Percentiles rank a stretch among this genome's conserved stretches.
Evolutionary conservation across 92 coral and sea anemone genomes (phyloP).

Genomic region (Heliopora coerulea): DNA sequence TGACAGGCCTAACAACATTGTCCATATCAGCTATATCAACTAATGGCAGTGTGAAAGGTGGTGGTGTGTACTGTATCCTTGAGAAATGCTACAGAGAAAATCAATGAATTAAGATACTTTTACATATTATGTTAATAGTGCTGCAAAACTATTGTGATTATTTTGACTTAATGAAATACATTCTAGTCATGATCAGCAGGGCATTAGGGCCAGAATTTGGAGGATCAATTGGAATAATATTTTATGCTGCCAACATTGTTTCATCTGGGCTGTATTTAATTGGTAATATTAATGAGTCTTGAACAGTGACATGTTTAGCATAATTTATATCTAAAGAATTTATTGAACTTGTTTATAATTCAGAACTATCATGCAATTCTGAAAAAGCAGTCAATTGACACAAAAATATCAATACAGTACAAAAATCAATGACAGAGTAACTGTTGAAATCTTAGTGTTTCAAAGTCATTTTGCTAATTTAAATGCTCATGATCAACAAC

Average conservation of each 20-base stretch:
- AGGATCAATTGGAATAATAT: constrained; percentile 94
- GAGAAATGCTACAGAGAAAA: not conserved
- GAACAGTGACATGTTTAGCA: too few species aligned
- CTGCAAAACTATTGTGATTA: too few species aligned
- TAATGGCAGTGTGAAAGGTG: constrained; percentile 91
- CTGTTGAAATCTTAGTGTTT: too few species aligned
- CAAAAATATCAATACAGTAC: too few species aligned
- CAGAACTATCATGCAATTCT: too few species aligned
- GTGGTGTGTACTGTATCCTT: constrained; percentile 99
- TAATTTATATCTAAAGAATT: too few species aligned
- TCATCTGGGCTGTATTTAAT: constrained; percentile 81
- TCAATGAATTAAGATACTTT: not conserved
- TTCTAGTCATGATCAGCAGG: constrained; percentile 88
- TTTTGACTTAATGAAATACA: constrained; percentile 15
- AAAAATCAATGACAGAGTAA: too few species aligned
- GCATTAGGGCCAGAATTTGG: constrained; percentile 99
- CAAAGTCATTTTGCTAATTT: too few species aligned
- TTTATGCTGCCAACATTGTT: constrained; percentile 94
- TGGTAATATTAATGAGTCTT: constrained; percentile 52
- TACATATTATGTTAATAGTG: too few species aligned
- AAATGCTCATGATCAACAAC: too few species aligned
- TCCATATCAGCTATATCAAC: constrained; percentile 98
- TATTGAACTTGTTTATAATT: too few species aligned
- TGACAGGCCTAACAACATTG: constrained; percentile 80
- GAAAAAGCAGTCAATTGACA: too few species aligned